Percentiles rank a stretch among this genome's conserved stretches.
phyloP scores from a whole-genome alignment of 1,140 invertebrate species.

The Drosophila persimilis region DNA sequence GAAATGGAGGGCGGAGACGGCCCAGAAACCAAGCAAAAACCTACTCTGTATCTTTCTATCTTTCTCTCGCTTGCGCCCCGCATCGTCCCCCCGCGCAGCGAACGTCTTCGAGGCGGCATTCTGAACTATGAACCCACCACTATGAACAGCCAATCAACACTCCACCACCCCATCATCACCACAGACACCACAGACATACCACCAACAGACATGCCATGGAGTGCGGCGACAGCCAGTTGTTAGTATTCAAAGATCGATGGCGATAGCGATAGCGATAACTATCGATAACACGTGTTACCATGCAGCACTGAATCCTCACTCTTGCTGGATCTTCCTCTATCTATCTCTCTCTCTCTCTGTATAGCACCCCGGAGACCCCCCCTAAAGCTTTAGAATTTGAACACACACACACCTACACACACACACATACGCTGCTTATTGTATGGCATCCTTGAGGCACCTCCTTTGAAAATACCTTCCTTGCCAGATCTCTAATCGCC shows the following conservation, averaged over 20 bases:
- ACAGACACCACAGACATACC: conserved; percentile 55
- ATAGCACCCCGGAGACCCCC: conserved; percentile 7
- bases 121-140: conserved; percentile 46
- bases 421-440: conserved; percentile 51
- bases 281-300: neutral
- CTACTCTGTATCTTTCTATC: conserved; percentile 40
- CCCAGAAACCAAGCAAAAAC: conserved; percentile 4
- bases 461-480: conserved; percentile 1
- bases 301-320: conserved; percentile 23
- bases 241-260: conserved; percentile 23
- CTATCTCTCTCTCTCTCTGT: too few species aligned
- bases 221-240: conserved; percentile 34
- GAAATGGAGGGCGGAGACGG: conserved; percentile 1
- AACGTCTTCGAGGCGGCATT: conserved; percentile 71
- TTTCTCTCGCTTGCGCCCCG: conserved; percentile 35
- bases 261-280: too few species aligned
- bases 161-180: neutral
- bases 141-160: too few species aligned
- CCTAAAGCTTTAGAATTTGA: conserved; percentile 54
- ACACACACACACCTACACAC: conserved; percentile 22
- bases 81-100: conserved; percentile 29
- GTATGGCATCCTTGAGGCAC: conserved; percentile 34
- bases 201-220: conserved; percentile 19
- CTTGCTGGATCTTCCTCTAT: neutral
- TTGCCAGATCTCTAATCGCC: conserved; percentile 13